phyloP scores from a whole-genome alignment of 2,113 vertebrate genomes.

The Thalassoma bifasciatum region DNA sequence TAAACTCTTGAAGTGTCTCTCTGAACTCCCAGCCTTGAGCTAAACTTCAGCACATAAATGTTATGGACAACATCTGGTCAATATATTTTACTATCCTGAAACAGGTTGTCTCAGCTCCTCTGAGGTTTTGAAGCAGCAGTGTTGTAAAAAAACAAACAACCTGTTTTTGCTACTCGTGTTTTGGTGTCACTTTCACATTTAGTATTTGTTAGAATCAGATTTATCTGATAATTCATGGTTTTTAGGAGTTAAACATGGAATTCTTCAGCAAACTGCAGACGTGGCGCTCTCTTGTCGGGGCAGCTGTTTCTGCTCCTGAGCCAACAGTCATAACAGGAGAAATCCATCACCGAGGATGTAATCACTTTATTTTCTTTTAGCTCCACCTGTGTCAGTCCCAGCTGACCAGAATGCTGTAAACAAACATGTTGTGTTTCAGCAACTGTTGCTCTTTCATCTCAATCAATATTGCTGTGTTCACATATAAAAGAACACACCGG shows the following conservation, averaged over 20 bases:
- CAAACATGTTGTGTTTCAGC: background rate
- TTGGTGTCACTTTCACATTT: background rate
- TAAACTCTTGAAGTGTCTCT: background rate
- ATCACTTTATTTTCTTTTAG: background rate
- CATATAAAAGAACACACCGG: background rate
- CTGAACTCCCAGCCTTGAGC: background rate
- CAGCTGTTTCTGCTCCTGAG: background rate
- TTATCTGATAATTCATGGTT: no score
- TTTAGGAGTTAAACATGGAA: background rate
- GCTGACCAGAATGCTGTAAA: background rate
- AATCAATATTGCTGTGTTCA: background rate
- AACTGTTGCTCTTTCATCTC: background rate
- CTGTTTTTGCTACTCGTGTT: background rate
- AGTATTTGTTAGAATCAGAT: background rate
- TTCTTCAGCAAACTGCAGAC: background rate
- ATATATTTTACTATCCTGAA: background rate
- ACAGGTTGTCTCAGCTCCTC: background rate
- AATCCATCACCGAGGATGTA: background rate
- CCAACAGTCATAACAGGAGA: background rate
- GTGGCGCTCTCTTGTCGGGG: background rate
- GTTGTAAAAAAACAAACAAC: background rate
- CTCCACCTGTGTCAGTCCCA: background rate
- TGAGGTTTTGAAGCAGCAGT: background rate
- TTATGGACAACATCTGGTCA: background rate
- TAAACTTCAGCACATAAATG: background rate